Conservation (phyloP, 2,888 invertebrate species). For the Metalampra italica region DNA sequence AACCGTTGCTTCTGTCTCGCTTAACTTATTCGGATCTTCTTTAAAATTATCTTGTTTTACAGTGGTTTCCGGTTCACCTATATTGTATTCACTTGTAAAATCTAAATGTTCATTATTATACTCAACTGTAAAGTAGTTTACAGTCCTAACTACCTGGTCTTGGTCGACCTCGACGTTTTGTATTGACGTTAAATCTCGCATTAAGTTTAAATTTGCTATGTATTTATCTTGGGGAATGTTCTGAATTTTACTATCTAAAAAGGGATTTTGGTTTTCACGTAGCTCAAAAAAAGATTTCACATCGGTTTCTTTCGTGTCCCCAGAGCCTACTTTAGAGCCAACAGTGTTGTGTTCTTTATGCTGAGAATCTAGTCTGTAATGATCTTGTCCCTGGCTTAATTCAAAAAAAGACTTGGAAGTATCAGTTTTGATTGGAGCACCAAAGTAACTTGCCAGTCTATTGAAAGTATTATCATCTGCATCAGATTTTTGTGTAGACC, state of each 20-base stretch:
- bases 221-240: conserved; percentile 34
- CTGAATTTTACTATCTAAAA: conserved; percentile 10
- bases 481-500: conserved; percentile 19
- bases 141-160: conserved; percentile 44
- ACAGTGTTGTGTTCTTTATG: conserved; percentile 11
- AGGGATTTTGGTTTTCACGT: conserved; percentile 22
- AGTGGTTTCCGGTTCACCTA: conserved; percentile 19
- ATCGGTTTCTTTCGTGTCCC: neutral
- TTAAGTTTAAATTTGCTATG: conserved; percentile 36
- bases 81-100: conserved; percentile 9
- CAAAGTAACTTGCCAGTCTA: conserved; percentile 65
- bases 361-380: conserved; percentile 42
- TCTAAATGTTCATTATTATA: conserved; percentile 30
- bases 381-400: conserved; percentile 66
- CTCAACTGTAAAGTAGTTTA: conserved; percentile 60
- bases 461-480: conserved; percentile 33
- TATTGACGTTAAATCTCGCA: conserved; percentile 53
- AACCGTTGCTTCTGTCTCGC: conserved; percentile 10
- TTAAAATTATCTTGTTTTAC: conserved; percentile 8
- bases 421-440: conserved; percentile 51
- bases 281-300: conserved; percentile 12
- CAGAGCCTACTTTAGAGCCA: neutral
- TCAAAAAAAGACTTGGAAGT: conserved; percentile 73
- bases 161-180: conserved; percentile 33
- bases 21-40: conserved; percentile 6